Percentiles rank a stretch among this genome's conserved stretches.
phyloP scores from a whole-genome alignment of 2,113 vertebrate genomes.

The Ceyx cyanopectus region DNA sequence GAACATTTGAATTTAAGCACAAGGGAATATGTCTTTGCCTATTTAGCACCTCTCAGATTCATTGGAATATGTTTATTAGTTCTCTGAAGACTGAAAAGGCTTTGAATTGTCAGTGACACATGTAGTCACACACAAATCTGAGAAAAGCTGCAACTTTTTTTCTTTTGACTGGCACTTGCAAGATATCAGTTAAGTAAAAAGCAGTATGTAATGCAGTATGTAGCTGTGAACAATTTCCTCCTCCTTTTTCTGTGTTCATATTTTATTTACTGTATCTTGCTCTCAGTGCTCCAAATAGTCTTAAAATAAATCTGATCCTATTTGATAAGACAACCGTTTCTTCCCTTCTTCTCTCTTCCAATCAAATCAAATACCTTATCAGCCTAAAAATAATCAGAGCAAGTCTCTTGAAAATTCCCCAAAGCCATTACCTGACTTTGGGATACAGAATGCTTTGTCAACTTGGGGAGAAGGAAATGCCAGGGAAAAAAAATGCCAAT shows the following conservation, averaged over 20 bases:
- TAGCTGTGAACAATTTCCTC: constrained; percentile 14
- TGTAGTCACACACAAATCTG: neutral
- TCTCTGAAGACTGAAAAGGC: neutral
- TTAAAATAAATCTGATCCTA: constrained; percentile 45
- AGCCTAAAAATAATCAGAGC: constrained; percentile 21
- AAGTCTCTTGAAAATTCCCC: neutral
- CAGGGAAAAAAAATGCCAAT: neutral
- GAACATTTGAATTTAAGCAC: neutral
- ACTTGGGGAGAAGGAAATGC: neutral
- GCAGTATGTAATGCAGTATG: neutral
- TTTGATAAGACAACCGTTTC: constrained; percentile 36
- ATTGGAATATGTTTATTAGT: neutral
- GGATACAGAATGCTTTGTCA: neutral
- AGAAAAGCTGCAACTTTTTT: neutral
- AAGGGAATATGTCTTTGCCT: neutral
- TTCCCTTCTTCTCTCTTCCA: neutral
- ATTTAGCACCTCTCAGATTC: neutral
- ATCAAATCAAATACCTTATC: constrained; percentile 36
- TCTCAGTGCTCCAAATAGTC: constrained; percentile 34
- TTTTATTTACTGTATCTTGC: constrained; percentile 42
- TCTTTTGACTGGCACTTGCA: constrained; percentile 7
- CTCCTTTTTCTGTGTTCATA: constrained; percentile 22
- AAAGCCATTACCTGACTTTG: neutral
- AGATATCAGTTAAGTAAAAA: neutral
- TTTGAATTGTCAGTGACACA: neutral